Percentiles rank a stretch among this genome's conserved stretches.
Conservation (phyloP, 2,888 invertebrate species). For the Pyrrhia umbra region DNA sequence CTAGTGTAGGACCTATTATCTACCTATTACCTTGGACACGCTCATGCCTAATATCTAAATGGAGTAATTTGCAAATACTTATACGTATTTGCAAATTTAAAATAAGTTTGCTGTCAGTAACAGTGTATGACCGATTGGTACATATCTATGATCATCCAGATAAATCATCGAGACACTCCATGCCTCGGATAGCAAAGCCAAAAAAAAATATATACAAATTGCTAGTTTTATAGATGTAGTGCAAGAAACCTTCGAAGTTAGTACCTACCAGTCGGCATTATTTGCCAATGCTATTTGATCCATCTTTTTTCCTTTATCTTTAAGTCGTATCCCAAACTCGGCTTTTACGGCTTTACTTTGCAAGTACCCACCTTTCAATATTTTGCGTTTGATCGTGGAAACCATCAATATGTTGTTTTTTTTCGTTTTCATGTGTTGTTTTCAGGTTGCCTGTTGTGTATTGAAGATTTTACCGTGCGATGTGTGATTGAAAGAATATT, state of each 20-base stretch:
- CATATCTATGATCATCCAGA: too few relatives aligned
- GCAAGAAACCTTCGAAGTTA: not conserved
- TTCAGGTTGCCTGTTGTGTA: not conserved
- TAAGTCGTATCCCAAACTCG: conserved; percentile 1
- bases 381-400: conserved; percentile 19
- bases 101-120: too few relatives aligned
- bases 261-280: not conserved
- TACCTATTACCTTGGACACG: too few relatives aligned
- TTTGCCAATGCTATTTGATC: conserved; percentile 2
- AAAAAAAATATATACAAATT: too few relatives aligned
- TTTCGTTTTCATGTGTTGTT: not conserved
- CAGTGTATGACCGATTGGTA: too few relatives aligned
- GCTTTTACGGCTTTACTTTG: conserved; percentile 13
- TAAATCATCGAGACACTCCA: too few relatives aligned
- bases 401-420: not conserved
- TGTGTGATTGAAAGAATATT: not conserved
- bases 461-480: not conserved
- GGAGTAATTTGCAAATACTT: too few relatives aligned
- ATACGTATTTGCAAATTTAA: too few relatives aligned
- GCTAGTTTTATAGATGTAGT: not conserved
- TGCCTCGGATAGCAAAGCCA: too few relatives aligned
- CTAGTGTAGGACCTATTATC: too few relatives aligned
- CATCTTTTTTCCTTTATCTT: conserved; percentile 14
- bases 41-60: too few relatives aligned
- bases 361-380: conserved; percentile 17